These are phyloP conservation scores for Bombus pyrosoma DNA, from an alignment of 1,140 invertebrate species.

Conservation along the genomic window DNA sequence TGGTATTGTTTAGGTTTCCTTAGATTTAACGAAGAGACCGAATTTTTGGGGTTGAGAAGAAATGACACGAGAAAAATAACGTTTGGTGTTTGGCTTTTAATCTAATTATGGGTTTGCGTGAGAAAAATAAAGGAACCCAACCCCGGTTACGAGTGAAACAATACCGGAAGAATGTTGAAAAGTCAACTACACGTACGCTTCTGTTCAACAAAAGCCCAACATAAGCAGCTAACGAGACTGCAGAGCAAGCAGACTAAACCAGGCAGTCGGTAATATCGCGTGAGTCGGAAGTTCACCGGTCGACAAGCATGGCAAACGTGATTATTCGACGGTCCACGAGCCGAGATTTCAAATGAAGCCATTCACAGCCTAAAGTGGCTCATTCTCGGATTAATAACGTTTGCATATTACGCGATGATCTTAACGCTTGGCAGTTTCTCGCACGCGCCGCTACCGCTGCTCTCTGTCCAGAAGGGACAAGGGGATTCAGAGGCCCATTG, in stretches of 20 bases:
- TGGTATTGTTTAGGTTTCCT: no score
- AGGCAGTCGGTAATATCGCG: not conserved
- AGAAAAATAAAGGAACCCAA: not conserved
- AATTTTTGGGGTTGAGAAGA: not conserved
- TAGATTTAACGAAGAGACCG: no score
- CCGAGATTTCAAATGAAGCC: constrained; percentile 5
- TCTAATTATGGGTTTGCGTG: not conserved
- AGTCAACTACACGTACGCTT: not conserved
- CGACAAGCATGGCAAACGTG: constrained; percentile 18
- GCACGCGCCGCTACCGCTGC: constrained; percentile 15
- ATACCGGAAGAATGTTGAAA: not conserved
- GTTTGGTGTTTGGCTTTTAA: not conserved
- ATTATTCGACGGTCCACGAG: constrained; percentile 18
- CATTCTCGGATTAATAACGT: constrained; percentile 62
- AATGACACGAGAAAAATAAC: not conserved
- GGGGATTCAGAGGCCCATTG: not conserved
- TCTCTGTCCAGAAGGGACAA: not conserved
- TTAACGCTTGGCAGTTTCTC: constrained; percentile 36
- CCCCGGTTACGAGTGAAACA: no score
- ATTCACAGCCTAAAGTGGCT: constrained; percentile 38
- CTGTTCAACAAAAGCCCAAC: not conserved
- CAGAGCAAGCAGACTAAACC: not conserved
- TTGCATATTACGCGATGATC: constrained; percentile 46
- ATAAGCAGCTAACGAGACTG: constrained; percentile 3
- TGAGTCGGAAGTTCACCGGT: constrained; percentile 3